phyloP scores from a whole-genome alignment of 2,888 invertebrate species.

The Scelioninae gen. 1 region DNA sequence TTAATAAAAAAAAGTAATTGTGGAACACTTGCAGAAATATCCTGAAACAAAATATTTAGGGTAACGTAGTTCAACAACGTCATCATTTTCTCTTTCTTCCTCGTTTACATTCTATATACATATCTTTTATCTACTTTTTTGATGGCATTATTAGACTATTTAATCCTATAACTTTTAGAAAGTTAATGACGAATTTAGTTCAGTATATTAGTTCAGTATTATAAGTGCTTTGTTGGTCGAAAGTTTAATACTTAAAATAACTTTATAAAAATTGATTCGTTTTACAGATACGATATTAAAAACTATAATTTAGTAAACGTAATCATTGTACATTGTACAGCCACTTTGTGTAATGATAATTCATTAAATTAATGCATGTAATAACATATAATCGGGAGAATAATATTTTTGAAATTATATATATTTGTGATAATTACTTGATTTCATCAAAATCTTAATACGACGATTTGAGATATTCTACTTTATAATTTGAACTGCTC shows the following conservation, averaged over 20 bases:
- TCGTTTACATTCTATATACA: too few species aligned
- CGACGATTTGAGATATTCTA: neutral
- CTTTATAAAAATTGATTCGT: neutral
- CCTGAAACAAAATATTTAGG: too few species aligned
- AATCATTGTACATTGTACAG: constrained; percentile 1
- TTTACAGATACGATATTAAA: neutral
- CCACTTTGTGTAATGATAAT: constrained; percentile 5
- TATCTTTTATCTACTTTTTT: too few species aligned
- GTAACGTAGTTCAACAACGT: too few species aligned
- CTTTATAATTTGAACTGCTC: neutral
- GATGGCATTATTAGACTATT: too few species aligned
- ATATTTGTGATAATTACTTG: neutral
- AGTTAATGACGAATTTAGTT: too few species aligned
- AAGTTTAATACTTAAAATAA: neutral
- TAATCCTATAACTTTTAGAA: too few species aligned
- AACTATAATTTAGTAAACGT: constrained; percentile 9
- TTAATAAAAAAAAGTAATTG: too few species aligned
- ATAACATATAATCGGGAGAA: neutral
- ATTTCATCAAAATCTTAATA: neutral
- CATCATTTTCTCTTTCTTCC: too few species aligned
- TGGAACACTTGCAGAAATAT: too few species aligned
- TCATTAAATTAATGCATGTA: constrained; percentile 14
- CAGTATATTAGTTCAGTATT: too few species aligned
- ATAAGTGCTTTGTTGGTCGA: neutral
- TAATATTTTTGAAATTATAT: constrained; percentile 10